Evolutionary conservation across 2,113 vertebrate species (phyloP).

Genomic region (Naja naja): DNA sequence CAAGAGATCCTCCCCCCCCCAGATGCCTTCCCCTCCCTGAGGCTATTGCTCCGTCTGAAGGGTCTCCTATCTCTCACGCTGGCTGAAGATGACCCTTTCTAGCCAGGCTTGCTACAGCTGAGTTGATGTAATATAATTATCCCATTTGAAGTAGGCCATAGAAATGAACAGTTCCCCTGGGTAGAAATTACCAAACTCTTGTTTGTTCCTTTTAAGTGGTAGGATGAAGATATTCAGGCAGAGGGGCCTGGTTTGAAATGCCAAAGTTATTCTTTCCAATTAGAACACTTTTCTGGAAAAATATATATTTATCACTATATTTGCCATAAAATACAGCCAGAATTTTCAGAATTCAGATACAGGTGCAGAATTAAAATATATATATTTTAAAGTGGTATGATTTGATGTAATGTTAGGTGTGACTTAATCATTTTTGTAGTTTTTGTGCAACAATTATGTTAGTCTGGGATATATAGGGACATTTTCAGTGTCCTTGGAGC

Average conservation of each 20-base stretch:
- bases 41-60: constrained; percentile 19
- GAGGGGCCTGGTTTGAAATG: not conserved
- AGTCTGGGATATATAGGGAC: not conserved
- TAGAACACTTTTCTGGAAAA: not conserved
- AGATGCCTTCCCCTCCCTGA: not conserved
- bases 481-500: not conserved
- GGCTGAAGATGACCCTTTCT: not conserved
- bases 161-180: not conserved
- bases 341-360: not conserved
- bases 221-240: not conserved
- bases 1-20: not conserved
- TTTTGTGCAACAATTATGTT: not conserved
- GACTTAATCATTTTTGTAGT: not conserved
- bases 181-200: not conserved
- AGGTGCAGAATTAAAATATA: not conserved
- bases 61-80: not conserved
- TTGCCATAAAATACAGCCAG: not conserved
- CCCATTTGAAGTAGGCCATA: not conserved
- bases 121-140: not conserved
- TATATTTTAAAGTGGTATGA: not conserved
- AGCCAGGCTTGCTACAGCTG: not conserved
- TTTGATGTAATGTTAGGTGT: not conserved
- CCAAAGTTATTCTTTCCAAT: not conserved
- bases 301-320: not conserved
- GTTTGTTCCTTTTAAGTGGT: not conserved